Evolutionary conservation across 1,140 invertebrate species (phyloP).

Genomic region (Holcopasites calliopsidis): DNA sequence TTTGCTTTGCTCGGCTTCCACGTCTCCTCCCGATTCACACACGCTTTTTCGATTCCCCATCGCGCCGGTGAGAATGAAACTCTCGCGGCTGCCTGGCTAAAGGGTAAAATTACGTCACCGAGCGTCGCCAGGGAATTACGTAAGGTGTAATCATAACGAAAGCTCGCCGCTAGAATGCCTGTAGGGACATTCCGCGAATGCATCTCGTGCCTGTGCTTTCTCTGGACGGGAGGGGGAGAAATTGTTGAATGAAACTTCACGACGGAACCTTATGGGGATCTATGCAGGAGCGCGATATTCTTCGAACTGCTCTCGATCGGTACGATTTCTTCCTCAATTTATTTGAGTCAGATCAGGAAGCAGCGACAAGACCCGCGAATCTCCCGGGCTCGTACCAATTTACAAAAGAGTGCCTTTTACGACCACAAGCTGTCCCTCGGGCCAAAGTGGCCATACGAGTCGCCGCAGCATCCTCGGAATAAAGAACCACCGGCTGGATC

Average conservation of each 20-base stretch:
- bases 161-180: not conserved
- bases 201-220: not conserved
- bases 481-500: not conserved
- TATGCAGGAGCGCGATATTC: too few species aligned
- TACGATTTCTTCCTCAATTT: too few species aligned
- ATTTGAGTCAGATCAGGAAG: too few species aligned
- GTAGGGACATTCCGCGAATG: slow-evolving; percentile 6
- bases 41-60: not conserved
- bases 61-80: slow-evolving; percentile 7
- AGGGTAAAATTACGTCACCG: slow-evolving; percentile 43
- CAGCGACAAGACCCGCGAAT: not conserved
- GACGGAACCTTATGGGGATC: too few species aligned
- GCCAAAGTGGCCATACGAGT: not conserved
- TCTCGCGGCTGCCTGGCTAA: slow-evolving; percentile 24
- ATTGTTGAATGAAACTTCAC: not conserved
- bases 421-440: not conserved
- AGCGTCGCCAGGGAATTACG: slow-evolving; percentile 24
- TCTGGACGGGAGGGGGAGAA: not conserved
- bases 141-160: slow-evolving; percentile 28
- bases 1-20: slow-evolving; percentile 12
- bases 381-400: not conserved
- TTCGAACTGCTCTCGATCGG: too few species aligned
- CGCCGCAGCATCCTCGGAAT: not conserved
- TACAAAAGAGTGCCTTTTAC: not conserved
- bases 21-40: slow-evolving; percentile 1